Conservation (phyloP, 2,888 invertebrate species). For the Agrilus biguttatus region DNA sequence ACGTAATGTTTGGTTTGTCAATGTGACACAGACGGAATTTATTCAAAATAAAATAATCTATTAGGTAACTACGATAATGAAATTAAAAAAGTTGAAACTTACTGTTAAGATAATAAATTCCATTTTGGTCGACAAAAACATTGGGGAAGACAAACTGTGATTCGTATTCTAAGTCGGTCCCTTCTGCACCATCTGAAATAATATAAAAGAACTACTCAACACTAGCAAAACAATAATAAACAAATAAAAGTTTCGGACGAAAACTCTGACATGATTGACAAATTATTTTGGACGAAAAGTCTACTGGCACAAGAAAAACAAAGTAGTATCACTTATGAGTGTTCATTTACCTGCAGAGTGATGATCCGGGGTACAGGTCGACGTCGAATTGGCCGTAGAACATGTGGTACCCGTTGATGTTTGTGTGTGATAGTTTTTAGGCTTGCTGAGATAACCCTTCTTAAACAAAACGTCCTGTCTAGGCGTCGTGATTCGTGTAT, state of each 20-base stretch:
- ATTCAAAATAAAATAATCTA: no score
- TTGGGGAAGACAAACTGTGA: constrained; percentile 32
- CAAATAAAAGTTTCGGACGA: not conserved
- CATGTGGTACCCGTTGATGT: constrained; percentile 26
- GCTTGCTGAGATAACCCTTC: constrained; percentile 49
- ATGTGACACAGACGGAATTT: no score
- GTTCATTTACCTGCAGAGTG: constrained; percentile 26
- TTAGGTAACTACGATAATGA: no score
- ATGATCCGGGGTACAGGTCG: constrained; percentile 31
- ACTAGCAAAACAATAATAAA: no score
- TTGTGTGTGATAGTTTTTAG: constrained; percentile 32
- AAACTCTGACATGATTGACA: no score
- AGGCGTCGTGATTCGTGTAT: constrained; percentile 54
- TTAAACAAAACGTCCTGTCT: constrained; percentile 56
- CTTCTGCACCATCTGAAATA: constrained; percentile 19
- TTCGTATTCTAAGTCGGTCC: constrained; percentile 30
- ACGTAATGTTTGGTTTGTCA: no score
- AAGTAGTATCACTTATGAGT: no score
- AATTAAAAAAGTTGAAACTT: constrained; percentile 16
- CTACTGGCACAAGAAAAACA: no score
- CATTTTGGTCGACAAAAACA: constrained; percentile 36
- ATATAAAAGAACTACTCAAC: constrained; percentile 4
- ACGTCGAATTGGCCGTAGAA: constrained; percentile 24
- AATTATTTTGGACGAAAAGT: no score
- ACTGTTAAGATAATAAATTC: constrained; percentile 36